Evolutionary conservation across 2,113 vertebrate genomes (phyloP), one percentile per base, ranked within the genome.

Genomic region (Isichthys henryi): DNA sequence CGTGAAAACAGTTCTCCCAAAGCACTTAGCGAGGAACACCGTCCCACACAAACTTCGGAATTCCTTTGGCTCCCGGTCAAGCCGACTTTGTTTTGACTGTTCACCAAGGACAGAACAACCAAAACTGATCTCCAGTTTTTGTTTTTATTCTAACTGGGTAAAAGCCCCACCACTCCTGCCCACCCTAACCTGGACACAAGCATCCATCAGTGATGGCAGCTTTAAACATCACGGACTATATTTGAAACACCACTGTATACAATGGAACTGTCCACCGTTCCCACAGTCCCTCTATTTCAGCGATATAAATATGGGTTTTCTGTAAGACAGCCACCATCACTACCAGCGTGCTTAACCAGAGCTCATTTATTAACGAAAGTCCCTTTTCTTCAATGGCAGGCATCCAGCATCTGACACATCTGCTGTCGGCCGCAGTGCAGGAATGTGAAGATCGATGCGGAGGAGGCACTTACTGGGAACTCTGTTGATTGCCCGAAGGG

Each of bases 401-500:
- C 10, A 10, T 56, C 50, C 88, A 56, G 49, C 35, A 8, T 35
- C 19, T 77, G 45, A 88, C 4, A 70, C 11, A 62, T 88, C 53
- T 45, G 8, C 53, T 6, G 19, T 31, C 50, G 3, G 19, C 53
- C 19, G 15, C 39, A 62, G 21, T 35, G 43, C 19, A 10, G 49
- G 85, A 53, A n/a, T 23, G 19, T 3, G 66, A 49, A 53, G 49
- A 82, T 88, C 31, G 39, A 43, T 45, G 39, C 23, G 66, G 66
- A 53, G 8, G 27, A 56, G 21, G 35, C 39, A 96, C 98, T 99
- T 92, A 99, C 98, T 99, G 82, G 98, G 98, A 91, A 99, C 98
- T 92, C 98, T 97, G 96, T 99, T 99, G 97, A 99, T 99, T 96
- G 98, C 98, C 53, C 98, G 95, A 49, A 99, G 96, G 0, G 98